Base-by-base conservation (phyloP, 2,888 invertebrate genomes). In the Dolichomitus sp. region DNA sequence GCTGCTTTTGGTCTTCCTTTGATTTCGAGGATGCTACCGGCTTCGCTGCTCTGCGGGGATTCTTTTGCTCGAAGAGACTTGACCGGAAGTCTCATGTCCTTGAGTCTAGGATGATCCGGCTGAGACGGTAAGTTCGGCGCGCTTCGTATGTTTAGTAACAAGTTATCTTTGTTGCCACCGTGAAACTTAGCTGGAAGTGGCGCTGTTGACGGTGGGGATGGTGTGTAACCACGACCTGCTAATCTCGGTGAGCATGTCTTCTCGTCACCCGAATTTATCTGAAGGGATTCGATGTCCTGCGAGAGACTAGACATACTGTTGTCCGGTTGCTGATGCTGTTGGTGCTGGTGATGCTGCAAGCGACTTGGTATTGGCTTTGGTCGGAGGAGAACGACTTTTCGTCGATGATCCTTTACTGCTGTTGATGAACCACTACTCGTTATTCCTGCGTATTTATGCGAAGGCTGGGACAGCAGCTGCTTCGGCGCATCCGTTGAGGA, bases 141-240 rank as follows among this genome's bases (percentile, higher is more conserved):
- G 93, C 97, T 97, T 89, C 96, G 96, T 81, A 97, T 97, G 90
- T 97, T 97, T 84, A 94, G 88, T 79, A 94, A 92, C 77, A 96
- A 95, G 68, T 95, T 95, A 83, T 96, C 96, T 88, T 97, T 97
- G 52, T 91, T 91, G 11, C 89, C 89, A 23, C 86, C 86, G 87
- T 95, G 95, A 94, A 97, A 97, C 93, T 97, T 97, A 83, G 97
- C 96, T 2, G 97, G 97, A 87, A 97, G 94, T 27, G 97, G 97
- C 1, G 97, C 97, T 23, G 97, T 97, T 80, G 97, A 97, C 77
- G 97, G 97, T 65, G 97, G 97, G 54, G 97, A 97, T 12, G 97
- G 97, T 4, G 97, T 97, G 87, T 97, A 97, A 48, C 97, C 96
- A 40, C 97, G 95, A 65, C 96, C 93, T 0, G 96, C 96, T 86